Evolutionary conservation across 2,797 vertebrate genomes (phyloP).

Genomic region (Spinus pinus): DNA sequence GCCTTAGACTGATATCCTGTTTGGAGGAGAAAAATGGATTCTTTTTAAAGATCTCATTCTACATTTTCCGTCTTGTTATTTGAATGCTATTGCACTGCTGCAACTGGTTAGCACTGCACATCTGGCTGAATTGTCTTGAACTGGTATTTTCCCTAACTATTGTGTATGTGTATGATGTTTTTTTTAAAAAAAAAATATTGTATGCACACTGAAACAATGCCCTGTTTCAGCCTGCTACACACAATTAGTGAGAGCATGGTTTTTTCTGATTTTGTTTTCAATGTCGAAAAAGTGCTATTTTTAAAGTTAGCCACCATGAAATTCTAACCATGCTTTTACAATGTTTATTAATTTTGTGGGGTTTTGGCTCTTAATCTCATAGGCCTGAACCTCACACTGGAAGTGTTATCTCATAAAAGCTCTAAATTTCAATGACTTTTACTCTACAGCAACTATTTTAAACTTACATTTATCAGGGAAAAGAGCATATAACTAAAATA

Average conservation of each 20-base stretch:
- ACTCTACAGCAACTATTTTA: conserved; percentile 42
- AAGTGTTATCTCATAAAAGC: conserved; percentile 40
- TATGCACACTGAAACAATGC: conserved; percentile 58
- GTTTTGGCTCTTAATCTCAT: conserved; percentile 31
- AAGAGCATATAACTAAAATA: conserved; percentile 29
- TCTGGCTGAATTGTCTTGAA: conserved; percentile 68
- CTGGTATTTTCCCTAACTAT: conserved; percentile 69
- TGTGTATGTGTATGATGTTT: conserved; percentile 59
- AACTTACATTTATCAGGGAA: conserved; percentile 35
- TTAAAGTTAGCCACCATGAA: conserved; percentile 56
- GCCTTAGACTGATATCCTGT: background rate
- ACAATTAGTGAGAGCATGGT: conserved; percentile 54
- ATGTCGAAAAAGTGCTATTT: conserved; percentile 59
- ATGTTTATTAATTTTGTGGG: conserved; percentile 23
- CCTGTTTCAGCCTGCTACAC: conserved; percentile 56
- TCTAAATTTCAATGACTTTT: conserved; percentile 4
- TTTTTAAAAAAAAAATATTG: background rate
- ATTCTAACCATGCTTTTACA: conserved; percentile 53
- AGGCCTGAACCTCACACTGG: background rate
- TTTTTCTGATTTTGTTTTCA: conserved; percentile 66
- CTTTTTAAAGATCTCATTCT: conserved; percentile 55
- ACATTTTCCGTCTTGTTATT: conserved; percentile 60
- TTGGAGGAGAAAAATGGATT: conserved; percentile 26
- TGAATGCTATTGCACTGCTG: conserved; percentile 54
- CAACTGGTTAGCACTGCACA: conserved; percentile 70